Percentiles rank a stretch among this genome's conserved stretches.
Conservation (phyloP, 2,888 invertebrate genomes). For the Philonicus albiceps region DNA sequence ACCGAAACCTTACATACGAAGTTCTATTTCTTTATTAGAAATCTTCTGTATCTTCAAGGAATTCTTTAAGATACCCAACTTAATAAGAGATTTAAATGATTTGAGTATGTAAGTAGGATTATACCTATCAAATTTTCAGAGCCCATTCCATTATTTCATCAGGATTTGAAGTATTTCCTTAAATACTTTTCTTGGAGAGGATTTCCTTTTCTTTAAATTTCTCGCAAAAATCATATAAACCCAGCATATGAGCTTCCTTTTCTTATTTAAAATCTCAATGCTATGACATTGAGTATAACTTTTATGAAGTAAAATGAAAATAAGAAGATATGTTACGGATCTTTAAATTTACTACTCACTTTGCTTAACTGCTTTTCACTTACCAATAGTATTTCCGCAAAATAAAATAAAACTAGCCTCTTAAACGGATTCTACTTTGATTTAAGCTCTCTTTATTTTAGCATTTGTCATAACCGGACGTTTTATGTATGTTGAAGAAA, state of each 20-base stretch:
- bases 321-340: not conserved
- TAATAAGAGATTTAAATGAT: not conserved
- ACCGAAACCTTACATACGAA: not conserved
- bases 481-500: not conserved
- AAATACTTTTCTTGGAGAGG: not conserved
- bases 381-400: not conserved
- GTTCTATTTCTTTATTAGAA: not conserved
- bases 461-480: not conserved
- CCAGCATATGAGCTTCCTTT: not conserved
- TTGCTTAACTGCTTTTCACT: not conserved
- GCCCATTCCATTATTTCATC: not conserved
- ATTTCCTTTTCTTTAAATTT: not conserved
- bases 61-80: not conserved
- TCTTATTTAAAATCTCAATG: not conserved
- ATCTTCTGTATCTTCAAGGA: not conserved
- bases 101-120: not conserved
- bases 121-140: not conserved
- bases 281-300: not conserved
- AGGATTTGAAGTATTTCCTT: not conserved
- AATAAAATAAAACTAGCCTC: not conserved
- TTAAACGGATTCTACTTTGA: not conserved
- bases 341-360: not conserved
- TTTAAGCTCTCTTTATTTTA: not conserved
- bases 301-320: not conserved
- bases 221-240: not conserved